Conservation (phyloP, 2,113 vertebrate species). For the Ammodytes dubius region DNA sequence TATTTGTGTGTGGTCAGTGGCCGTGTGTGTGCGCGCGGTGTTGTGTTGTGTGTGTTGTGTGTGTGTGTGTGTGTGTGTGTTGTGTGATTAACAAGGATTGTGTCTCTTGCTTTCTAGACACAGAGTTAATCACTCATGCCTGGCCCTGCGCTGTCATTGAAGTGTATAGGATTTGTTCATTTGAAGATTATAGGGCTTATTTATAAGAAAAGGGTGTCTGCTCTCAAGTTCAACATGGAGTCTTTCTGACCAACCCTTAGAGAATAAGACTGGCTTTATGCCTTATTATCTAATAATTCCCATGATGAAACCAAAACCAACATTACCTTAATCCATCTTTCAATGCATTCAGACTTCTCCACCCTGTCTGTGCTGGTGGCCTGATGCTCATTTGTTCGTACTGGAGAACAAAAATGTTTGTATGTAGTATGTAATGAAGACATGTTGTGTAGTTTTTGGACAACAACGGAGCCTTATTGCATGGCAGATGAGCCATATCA, state of each 20-base stretch:
- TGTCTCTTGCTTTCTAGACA: constrained; percentile 8
- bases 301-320: not conserved
- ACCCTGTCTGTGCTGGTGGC: not conserved
- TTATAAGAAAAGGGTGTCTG: not conserved
- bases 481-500: not conserved
- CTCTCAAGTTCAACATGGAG: not conserved
- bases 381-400: not conserved
- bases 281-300: not conserved
- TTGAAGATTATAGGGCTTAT: constrained; percentile 17
- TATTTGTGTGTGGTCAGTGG: constrained; percentile 2
- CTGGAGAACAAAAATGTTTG: not conserved
- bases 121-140: constrained; percentile 1
- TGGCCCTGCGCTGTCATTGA: constrained; percentile 11
- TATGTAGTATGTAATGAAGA: not conserved
- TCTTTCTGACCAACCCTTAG: not conserved
- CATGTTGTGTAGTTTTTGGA: not conserved
- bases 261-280: not conserved
- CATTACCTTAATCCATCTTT: not conserved
- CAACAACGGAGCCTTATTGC: not conserved
- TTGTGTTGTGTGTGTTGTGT: constrained; percentile 1
- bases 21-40: not conserved
- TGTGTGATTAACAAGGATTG: constrained; percentile 11
- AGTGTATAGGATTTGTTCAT: not conserved
- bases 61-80: constrained; percentile 8
- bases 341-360: not conserved